Evolutionary conservation across 2,797 vertebrate species (phyloP).

Genomic region (Arremon aurantiirostris): DNA sequence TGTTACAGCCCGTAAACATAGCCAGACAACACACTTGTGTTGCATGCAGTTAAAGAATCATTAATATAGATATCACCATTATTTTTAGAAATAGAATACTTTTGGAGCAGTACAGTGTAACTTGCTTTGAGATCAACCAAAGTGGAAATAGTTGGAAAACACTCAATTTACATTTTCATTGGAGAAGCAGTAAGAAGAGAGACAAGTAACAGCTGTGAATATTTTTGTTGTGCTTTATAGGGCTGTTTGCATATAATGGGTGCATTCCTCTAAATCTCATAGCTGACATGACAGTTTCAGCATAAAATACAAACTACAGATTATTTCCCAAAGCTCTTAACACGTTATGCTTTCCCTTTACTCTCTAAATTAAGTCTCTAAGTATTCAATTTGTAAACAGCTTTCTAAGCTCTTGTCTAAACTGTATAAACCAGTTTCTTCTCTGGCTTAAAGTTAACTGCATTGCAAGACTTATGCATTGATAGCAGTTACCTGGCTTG

Average conservation of each 20-base stretch:
- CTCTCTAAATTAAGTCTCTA: neutral
- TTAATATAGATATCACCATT: constrained; percentile 11
- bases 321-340: neutral
- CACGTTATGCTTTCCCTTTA: neutral
- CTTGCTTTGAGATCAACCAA: neutral
- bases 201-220: constrained; percentile 16
- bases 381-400: neutral
- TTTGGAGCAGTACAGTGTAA: neutral
- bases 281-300: neutral
- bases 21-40: constrained; percentile 14
- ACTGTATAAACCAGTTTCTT: neutral
- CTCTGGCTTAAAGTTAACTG: neutral
- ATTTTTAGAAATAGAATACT: constrained; percentile 52
- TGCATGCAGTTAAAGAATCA: constrained; percentile 48
- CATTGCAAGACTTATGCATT: neutral
- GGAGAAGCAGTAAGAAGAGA: neutral
- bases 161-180: constrained; percentile 22
- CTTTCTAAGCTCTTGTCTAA: neutral
- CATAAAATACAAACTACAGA: neutral
- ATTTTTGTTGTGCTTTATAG: neutral
- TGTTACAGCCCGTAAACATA: constrained; percentile 57
- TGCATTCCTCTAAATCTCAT: neutral
- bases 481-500: neutral
- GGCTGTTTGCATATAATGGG: neutral
- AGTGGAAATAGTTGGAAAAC: constrained; percentile 31